phyloP scores from a whole-genome alignment of 2,888 invertebrate species.

The Ametastegia equiseti region DNA sequence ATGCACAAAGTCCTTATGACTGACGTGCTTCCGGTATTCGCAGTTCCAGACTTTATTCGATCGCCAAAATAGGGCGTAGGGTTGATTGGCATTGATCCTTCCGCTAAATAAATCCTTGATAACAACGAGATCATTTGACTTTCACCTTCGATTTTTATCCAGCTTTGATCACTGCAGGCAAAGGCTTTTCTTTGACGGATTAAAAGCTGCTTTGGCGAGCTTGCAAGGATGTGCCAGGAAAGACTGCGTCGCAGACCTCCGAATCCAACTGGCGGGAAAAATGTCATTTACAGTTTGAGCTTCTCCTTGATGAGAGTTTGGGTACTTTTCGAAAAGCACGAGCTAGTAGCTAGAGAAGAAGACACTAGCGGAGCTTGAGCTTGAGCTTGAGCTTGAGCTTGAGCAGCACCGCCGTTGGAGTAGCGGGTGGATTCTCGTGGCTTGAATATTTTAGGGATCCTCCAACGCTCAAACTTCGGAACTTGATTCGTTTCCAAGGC shows the following conservation, averaged over 20 bases:
- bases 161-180: not conserved
- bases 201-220: not conserved
- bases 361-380: not conserved
- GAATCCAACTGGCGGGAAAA: not conserved
- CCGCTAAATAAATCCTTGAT: not conserved
- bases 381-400: not conserved
- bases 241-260: no score
- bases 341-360: no score
- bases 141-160: not conserved
- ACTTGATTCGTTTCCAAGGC: constrained; percentile 71
- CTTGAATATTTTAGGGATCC: constrained; percentile 29
- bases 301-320: not conserved
- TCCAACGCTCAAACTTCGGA: constrained; percentile 63
- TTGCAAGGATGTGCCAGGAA: not conserved
- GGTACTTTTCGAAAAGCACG: not conserved
- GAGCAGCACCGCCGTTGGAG: not conserved
- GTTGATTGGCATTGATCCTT: no score
- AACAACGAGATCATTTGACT: not conserved
- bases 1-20: constrained; percentile 32
- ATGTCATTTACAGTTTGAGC: not conserved
- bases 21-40: not conserved
- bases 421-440: not conserved
- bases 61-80: no score
- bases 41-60: not conserved
- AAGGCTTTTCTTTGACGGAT: not conserved